phyloP scores from a whole-genome alignment of 1,140 invertebrate species.

The Oscheius sp. region DNA sequence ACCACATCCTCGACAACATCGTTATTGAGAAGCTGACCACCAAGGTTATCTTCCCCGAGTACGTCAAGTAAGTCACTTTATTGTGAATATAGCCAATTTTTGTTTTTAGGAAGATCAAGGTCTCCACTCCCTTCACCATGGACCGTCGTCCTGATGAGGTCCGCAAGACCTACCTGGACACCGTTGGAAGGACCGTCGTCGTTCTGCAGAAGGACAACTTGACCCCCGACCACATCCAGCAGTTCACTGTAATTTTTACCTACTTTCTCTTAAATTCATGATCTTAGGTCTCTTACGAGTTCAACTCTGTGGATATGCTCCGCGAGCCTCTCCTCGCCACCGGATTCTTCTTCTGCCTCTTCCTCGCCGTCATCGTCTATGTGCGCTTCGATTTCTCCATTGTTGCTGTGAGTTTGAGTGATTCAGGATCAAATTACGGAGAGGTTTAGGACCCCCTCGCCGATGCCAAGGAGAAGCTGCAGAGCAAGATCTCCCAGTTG shows the following conservation, averaged over 20 bases:
- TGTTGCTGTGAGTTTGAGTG: not conserved
- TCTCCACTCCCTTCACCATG: slow-evolving; percentile 79
- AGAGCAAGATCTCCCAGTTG: not conserved
- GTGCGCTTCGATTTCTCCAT: slow-evolving; percentile 81
- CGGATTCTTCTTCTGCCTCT: slow-evolving; percentile 82
- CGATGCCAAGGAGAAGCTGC: not conserved
- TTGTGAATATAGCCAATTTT: not conserved
- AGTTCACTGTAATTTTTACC: slow-evolving; percentile 67
- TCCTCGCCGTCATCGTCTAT: slow-evolving; percentile 86
- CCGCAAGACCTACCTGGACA: slow-evolving; percentile 92
- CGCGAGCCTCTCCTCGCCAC: slow-evolving; percentile 87
- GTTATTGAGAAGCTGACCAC: slow-evolving; percentile 84
- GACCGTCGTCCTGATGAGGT: slow-evolving; percentile 73
- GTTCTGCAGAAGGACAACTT: slow-evolving; percentile 81
- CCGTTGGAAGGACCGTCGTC: slow-evolving; percentile 83
- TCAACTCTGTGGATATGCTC: slow-evolving; percentile 77
- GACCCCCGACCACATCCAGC: slow-evolving; percentile 93
- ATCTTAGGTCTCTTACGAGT: slow-evolving; percentile 76
- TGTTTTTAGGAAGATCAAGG: slow-evolving; percentile 70
- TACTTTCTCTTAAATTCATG: slow-evolving; percentile 1
- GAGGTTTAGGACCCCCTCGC: not conserved
- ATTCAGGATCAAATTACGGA: not conserved
- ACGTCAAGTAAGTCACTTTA: slow-evolving; percentile 66
- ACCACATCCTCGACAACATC: slow-evolving; percentile 96
- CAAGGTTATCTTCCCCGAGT: slow-evolving; percentile 91